Evolutionary conservation across 1,140 invertebrate genomes (phyloP).

Genomic region (Hyles euphorbiae): DNA sequence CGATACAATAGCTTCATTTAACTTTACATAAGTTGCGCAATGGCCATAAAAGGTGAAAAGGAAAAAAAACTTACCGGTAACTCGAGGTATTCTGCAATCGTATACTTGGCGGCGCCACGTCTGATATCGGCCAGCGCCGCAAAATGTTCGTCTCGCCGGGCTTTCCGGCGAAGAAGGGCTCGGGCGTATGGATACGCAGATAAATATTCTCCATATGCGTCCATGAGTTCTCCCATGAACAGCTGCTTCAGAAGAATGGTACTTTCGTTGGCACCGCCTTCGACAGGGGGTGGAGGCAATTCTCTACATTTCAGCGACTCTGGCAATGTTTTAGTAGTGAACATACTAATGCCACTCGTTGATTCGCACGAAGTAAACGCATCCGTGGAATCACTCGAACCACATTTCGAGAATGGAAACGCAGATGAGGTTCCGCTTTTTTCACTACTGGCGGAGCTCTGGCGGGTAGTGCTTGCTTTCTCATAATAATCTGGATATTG

Average conservation of each 20-base stretch:
- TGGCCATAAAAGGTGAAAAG: neutral
- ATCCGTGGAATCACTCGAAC: conserved; percentile 62
- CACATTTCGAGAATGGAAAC: conserved; percentile 69
- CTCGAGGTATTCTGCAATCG: conserved; percentile 66
- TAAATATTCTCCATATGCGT: conserved; percentile 66
- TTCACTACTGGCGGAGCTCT: conserved; percentile 63
- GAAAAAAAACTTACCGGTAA: conserved; percentile 62
- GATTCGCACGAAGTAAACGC: conserved; percentile 65
- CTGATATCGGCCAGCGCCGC: conserved; percentile 65
- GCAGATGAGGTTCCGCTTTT: conserved; percentile 66
- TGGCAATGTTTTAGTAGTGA: conserved; percentile 48
- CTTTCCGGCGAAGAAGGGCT: conserved; percentile 56
- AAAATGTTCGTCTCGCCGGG: conserved; percentile 66
- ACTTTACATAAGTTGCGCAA: neutral
- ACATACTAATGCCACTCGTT: conserved; percentile 58
- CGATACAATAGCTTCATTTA: conserved; percentile 9
- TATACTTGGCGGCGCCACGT: conserved; percentile 64
- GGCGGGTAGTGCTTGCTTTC: conserved; percentile 55
- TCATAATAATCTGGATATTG: conserved; percentile 62
- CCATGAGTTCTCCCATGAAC: conserved; percentile 68
- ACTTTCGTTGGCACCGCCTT: conserved; percentile 52
- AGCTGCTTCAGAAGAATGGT: conserved; percentile 67
- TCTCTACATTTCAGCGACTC: conserved; percentile 55
- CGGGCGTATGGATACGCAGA: conserved; percentile 61
- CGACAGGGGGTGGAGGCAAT: conserved; percentile 48